Percentiles rank a stretch among this genome's conserved stretches.
phyloP scores from a whole-genome alignment of 2,888 invertebrate species.

The Cephus pulcher region DNA sequence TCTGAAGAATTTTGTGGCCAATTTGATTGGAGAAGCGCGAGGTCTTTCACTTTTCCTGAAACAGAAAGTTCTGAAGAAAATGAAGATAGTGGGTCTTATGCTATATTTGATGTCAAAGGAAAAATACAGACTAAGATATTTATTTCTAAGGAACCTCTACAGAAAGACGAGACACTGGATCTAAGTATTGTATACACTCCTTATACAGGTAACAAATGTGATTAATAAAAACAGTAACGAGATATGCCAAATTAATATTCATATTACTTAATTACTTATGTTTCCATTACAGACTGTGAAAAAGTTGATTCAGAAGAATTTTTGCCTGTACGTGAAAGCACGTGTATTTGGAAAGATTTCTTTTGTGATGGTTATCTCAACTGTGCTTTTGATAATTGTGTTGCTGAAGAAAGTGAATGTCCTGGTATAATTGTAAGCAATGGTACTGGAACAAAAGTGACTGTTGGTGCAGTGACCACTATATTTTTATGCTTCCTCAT shows the following conservation, averaged over 20 bases:
- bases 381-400: constrained; percentile 65
- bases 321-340: constrained; percentile 38
- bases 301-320: constrained; percentile 39
- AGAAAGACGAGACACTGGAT: constrained; percentile 53
- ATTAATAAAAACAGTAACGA: background rate
- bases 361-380: constrained; percentile 67
- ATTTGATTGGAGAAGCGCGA: constrained; percentile 50
- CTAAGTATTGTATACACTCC: constrained; percentile 68
- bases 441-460: constrained; percentile 63
- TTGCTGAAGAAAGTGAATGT: constrained; percentile 66
- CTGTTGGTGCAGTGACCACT: constrained; percentile 68
- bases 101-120: constrained; percentile 41
- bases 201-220: constrained; percentile 57
- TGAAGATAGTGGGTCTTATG: constrained; percentile 22
- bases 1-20: constrained; percentile 59
- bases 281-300: constrained; percentile 45
- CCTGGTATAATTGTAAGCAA: constrained; percentile 37
- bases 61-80: constrained; percentile 23
- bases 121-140: constrained; percentile 65
- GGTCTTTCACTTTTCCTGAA: constrained; percentile 40
- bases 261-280: background rate
- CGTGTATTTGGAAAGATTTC: constrained; percentile 65
- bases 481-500: constrained; percentile 67
- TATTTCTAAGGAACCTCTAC: constrained; percentile 57
- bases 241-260: background rate